phyloP scores from a whole-genome alignment of 37 sponge, comb jelly and placozoan genomes.

The Aplysina aerophoba region DNA sequence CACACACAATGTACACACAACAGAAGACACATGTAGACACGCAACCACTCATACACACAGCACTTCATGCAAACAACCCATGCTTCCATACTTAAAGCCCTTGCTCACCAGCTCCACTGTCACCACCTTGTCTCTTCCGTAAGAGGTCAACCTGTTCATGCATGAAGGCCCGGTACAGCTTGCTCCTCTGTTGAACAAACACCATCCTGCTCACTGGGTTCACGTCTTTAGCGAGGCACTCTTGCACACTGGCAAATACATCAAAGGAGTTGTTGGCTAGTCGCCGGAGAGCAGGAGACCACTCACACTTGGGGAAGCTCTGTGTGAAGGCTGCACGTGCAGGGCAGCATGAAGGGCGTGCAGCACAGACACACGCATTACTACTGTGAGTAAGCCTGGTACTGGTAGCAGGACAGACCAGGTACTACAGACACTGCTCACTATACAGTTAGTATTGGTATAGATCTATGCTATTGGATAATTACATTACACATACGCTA shows the following conservation, averaged over 20 bases:
- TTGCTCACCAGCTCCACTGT: background rate
- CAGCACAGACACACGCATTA: too few species aligned
- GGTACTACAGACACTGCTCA: too few species aligned
- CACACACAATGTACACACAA: background rate
- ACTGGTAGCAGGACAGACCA: too few species aligned
- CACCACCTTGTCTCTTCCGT: conserved; percentile 20
- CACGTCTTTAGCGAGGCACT: background rate
- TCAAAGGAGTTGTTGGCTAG: conserved; percentile 7
- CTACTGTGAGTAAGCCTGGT: too few species aligned
- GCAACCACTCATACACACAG: too few species aligned
- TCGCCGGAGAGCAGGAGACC: background rate
- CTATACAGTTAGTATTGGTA: too few species aligned
- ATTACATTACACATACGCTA: too few species aligned
- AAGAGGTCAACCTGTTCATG: conserved; percentile 57
- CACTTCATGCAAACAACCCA: too few species aligned
- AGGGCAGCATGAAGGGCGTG: too few species aligned
- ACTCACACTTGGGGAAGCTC: background rate
- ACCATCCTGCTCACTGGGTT: background rate
- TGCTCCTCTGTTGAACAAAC: conserved; percentile 40
- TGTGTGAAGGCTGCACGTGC: background rate
- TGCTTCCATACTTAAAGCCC: too few species aligned
- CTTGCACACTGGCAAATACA: background rate
- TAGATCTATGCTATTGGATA: too few species aligned
- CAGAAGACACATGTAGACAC: background rate
- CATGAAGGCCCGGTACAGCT: conserved; percentile 50